Evolutionary conservation across 2,797 vertebrate genomes (phyloP).

Genomic region (Toxotes lorentzi): DNA sequence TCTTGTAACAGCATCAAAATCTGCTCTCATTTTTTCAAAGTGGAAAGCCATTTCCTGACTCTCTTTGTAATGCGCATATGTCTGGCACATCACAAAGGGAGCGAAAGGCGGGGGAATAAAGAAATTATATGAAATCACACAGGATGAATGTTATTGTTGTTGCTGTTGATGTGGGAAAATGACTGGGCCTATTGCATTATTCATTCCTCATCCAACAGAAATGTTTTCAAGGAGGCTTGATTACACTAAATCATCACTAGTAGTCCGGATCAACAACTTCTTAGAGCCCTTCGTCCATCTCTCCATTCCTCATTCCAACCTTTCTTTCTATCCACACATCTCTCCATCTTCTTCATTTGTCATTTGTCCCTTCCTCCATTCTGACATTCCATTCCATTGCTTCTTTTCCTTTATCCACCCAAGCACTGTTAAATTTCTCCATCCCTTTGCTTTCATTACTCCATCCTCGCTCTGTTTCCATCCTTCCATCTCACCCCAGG

Average conservation of each 20-base stretch:
- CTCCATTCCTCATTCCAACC: slow-evolving; percentile 47
- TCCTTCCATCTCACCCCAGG: slow-evolving; percentile 59
- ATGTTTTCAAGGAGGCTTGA: slow-evolving; percentile 57
- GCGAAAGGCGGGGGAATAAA: slow-evolving; percentile 73
- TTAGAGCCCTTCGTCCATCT: slow-evolving; percentile 31
- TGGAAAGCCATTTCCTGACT: slow-evolving; percentile 82
- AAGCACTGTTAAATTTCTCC: slow-evolving; percentile 56
- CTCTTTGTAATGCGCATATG: slow-evolving; percentile 72
- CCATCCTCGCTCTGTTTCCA: slow-evolving; percentile 46
- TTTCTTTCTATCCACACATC: slow-evolving; percentile 37
- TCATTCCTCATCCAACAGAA: slow-evolving; percentile 64
- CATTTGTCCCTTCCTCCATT: slow-evolving; percentile 38
- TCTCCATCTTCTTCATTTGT: slow-evolving; percentile 38
- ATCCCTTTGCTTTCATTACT: slow-evolving; percentile 45
- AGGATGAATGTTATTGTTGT: slow-evolving; percentile 78
- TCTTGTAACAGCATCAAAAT: slow-evolving; percentile 78
- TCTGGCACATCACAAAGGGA: slow-evolving; percentile 82
- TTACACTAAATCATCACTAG: slow-evolving; percentile 58
- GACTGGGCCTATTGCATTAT: slow-evolving; percentile 63
- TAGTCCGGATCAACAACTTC: slow-evolving; percentile 51
- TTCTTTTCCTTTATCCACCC: slow-evolving; percentile 43
- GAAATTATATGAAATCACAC: slow-evolving; percentile 83
- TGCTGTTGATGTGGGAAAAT: slow-evolving; percentile 79
- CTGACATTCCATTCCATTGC: slow-evolving; percentile 37
- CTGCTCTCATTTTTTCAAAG: slow-evolving; percentile 73